Conservation (phyloP, 2,113 vertebrate species). For the Indicator indicator region DNA sequence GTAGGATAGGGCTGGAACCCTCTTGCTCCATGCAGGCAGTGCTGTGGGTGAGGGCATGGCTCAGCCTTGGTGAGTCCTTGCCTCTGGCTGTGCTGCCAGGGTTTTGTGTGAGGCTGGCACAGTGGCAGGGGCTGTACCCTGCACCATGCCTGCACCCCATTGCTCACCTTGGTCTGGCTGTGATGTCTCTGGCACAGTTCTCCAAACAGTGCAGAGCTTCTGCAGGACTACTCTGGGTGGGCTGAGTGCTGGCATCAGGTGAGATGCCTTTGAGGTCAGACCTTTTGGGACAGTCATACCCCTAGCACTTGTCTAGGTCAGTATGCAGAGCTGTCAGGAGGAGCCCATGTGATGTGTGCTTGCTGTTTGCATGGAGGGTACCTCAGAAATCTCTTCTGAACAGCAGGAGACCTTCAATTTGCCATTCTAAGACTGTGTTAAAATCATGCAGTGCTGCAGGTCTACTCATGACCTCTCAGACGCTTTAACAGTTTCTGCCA, state of each 20-base stretch:
- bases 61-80: too few species aligned
- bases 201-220: neutral
- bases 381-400: neutral
- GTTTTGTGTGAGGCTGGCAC: rapidly evolving
- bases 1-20: too few species aligned
- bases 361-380: neutral
- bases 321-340: neutral
- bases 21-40: neutral
- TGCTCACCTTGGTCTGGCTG: neutral
- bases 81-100: neutral
- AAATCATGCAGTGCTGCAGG: neutral
- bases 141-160: rapidly evolving
- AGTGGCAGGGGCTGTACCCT: rapidly evolving
- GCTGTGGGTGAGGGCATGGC: neutral
- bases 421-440: neutral
- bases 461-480: neutral
- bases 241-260: neutral
- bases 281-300: neutral
- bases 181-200: rapidly evolving
- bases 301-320: neutral
- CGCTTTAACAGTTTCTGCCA: neutral
- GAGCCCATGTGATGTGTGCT: neutral
- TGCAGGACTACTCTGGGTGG: neutral
- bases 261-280: neutral
- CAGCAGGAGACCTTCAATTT: neutral